Evolutionary conservation across 2,113 vertebrate species (phyloP).

Genomic region (Macquaria australasica): DNA sequence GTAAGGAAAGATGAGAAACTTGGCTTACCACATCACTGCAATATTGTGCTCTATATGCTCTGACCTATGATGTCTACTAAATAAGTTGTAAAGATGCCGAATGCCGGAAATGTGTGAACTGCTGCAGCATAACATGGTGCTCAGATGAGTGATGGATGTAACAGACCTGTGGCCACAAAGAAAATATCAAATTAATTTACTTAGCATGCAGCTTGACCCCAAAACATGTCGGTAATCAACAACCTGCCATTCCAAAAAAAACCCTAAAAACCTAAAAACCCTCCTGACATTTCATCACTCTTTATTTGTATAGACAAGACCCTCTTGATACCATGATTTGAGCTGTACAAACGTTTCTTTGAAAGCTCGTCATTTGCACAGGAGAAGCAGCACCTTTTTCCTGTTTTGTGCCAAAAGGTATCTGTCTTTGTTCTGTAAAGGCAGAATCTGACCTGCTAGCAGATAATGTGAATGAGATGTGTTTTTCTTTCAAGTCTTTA

Average conservation of each 20-base stretch:
- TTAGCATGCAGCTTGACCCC: conserved; percentile 9
- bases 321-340: background rate
- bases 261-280: background rate
- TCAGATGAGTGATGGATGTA: conserved; percentile 19
- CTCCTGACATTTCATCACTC: background rate
- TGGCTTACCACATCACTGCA: conserved; percentile 4
- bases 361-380: background rate
- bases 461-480: background rate
- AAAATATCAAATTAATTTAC: conserved; percentile 11
- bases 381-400: background rate
- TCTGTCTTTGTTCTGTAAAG: background rate
- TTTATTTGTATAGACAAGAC: background rate
- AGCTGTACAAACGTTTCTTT: background rate
- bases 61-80: background rate
- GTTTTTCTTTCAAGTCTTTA: background rate
- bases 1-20: conserved; percentile 1
- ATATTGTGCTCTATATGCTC: background rate
- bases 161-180: conserved; percentile 18
- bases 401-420: background rate
- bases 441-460: background rate
- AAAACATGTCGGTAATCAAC: background rate
- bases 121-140: background rate
- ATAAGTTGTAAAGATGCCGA: conserved; percentile 13
- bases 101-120: conserved; percentile 1
- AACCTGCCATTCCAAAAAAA: conserved; percentile 7